These are phyloP conservation scores for Melinopterus prodromus DNA, from an alignment of 2,888 invertebrate genomes.

Conservation along the genomic window DNA sequence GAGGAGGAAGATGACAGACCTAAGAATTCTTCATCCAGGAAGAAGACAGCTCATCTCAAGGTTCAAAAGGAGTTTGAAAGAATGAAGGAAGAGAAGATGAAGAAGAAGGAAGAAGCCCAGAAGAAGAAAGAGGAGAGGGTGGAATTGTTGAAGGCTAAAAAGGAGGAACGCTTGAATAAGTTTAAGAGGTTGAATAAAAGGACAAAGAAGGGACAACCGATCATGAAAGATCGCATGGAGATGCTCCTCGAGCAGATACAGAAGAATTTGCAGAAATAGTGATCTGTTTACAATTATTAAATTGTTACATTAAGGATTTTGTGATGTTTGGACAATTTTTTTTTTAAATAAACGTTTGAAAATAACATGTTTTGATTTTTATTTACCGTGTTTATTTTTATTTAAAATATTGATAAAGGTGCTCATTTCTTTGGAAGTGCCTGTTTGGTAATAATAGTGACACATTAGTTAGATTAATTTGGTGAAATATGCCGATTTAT, in stretches of 20 bases:
- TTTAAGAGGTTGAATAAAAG: slow-evolving; percentile 78
- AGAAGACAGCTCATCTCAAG: slow-evolving; percentile 59
- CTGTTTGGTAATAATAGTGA: background rate
- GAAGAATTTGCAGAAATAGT: slow-evolving; percentile 40
- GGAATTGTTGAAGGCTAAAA: slow-evolving; percentile 72
- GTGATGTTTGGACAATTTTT: background rate
- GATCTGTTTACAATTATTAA: background rate
- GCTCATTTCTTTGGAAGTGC: background rate
- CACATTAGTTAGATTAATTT: background rate
- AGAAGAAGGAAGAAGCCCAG: slow-evolving; percentile 62
- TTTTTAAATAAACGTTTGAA: background rate
- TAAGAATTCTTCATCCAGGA: slow-evolving; percentile 6
- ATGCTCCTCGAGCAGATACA: slow-evolving; percentile 80
- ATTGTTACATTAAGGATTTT: background rate
- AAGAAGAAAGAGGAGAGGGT: slow-evolving; percentile 67
- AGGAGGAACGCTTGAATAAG: slow-evolving; percentile 73
- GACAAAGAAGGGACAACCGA: slow-evolving; percentile 84
- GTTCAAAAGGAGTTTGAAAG: slow-evolving; percentile 66
- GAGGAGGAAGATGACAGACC: slow-evolving; percentile 25
- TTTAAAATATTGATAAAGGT: background rate
- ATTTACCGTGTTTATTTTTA: background rate
- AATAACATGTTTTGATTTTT: background rate
- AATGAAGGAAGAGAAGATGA: slow-evolving; percentile 66
- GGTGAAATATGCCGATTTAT: background rate
- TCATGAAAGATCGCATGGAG: slow-evolving; percentile 85